Conservation (phyloP, 2,113 vertebrate species). For the Ptychochromis oligacanthus region DNA sequence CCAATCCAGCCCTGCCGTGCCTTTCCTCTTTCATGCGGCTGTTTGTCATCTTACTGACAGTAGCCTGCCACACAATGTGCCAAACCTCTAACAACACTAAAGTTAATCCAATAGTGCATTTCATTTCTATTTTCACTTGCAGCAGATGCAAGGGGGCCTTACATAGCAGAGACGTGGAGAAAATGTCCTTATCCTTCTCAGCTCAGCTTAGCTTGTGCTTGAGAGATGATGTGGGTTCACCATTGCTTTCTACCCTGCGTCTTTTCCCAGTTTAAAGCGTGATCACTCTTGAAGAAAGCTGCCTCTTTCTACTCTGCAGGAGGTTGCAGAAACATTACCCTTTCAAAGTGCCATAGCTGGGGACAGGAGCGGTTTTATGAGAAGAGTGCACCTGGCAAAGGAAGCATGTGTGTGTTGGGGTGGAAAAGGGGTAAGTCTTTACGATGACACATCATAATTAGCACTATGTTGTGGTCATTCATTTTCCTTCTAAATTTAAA, state of each 20-base stretch:
- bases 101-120: slow-evolving; percentile 61
- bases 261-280: slow-evolving; percentile 46
- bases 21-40: slow-evolving; percentile 26
- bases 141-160: slow-evolving; percentile 34
- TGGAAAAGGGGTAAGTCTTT: background rate
- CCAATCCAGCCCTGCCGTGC: slow-evolving; percentile 34
- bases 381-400: slow-evolving; percentile 30
- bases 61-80: slow-evolving; percentile 41
- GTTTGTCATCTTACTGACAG: slow-evolving; percentile 45
- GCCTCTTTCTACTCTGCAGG: slow-evolving; percentile 48
- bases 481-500: background rate
- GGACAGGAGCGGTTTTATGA: slow-evolving; percentile 42
- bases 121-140: slow-evolving; percentile 52
- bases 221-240: slow-evolving; percentile 45
- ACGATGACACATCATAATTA: background rate
- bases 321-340: slow-evolving; percentile 42
- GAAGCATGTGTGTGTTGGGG: slow-evolving; percentile 1
- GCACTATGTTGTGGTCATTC: background rate
- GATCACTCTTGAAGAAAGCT: slow-evolving; percentile 40
- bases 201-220: slow-evolving; percentile 44
- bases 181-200: slow-evolving; percentile 53
- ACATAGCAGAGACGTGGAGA: slow-evolving; percentile 7
- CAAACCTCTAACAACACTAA: slow-evolving; percentile 15
- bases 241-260: slow-evolving; percentile 36
- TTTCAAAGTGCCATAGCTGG: slow-evolving; percentile 41